A percentile compares a stretch with the other conserved stretches of the same genome.
phyloP scores from a whole-genome alignment of 2,888 invertebrate genomes.

The Calliphora vomitoria region DNA sequence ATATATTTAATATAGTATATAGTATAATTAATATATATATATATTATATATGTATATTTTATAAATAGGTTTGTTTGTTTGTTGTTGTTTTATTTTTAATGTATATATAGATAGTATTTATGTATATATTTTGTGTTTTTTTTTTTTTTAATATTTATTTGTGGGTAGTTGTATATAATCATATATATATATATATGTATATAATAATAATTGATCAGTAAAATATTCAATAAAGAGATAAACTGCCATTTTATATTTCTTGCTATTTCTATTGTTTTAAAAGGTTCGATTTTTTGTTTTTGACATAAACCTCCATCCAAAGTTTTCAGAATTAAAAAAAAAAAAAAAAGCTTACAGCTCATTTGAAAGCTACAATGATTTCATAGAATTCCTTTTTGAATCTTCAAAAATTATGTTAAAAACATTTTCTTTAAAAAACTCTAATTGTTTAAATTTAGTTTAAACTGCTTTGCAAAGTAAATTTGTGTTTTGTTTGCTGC shows the following conservation, averaged over 20 bases:
- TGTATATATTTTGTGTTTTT: conserved; percentile 74
- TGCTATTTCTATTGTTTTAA: neutral
- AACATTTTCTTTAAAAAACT: too few species aligned
- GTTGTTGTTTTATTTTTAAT: conserved; percentile 49
- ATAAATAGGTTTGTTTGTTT: conserved; percentile 66
- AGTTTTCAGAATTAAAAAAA: neutral
- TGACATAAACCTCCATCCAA: neutral
- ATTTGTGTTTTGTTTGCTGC: too few species aligned
- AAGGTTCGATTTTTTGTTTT: neutral
- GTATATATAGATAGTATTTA: conserved; percentile 72
- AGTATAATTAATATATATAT: too few species aligned
- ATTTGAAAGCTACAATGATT: neutral
- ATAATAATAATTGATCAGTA: conserved; percentile 63
- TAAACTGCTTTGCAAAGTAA: too few species aligned
- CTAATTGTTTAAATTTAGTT: too few species aligned
- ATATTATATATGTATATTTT: conserved; percentile 75
- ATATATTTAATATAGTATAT: conserved; percentile 76
- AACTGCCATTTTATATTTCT: conserved; percentile 45
- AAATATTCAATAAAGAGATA: conserved; percentile 58
- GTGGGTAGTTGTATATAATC: conserved; percentile 77
- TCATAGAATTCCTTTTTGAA: too few species aligned
- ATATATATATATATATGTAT: conserved; percentile 75
- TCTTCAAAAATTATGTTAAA: too few species aligned
- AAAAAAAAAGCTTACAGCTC: conserved; percentile 32
- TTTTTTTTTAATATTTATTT: conserved; percentile 74